phyloP scores from a whole-genome alignment of 1,140 invertebrate genomes.

The Drosophila obscura region DNA sequence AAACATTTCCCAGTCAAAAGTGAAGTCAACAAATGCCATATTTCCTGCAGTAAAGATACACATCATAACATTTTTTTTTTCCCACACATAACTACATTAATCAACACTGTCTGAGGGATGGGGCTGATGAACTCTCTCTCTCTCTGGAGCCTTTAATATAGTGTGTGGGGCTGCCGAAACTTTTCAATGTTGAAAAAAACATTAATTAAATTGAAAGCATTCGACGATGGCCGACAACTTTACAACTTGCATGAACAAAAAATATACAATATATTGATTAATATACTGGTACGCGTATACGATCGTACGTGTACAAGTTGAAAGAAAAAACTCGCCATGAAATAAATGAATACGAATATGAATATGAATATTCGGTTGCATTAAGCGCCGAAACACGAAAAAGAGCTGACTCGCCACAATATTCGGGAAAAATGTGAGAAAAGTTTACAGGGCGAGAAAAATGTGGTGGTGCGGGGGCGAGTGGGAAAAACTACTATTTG shows the following conservation, averaged over 20 bases:
- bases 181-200: slow-evolving; percentile 46
- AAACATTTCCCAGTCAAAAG: too few species aligned
- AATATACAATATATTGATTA: slow-evolving; percentile 36
- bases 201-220: slow-evolving; percentile 78
- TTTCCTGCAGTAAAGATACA: too few species aligned
- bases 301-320: neutral
- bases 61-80: too few species aligned
- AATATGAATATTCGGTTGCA: neutral
- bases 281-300: slow-evolving; percentile 3
- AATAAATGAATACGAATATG: slow-evolving; percentile 29
- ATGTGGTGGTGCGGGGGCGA: neutral
- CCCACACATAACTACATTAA: too few species aligned
- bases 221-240: slow-evolving; percentile 33
- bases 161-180: neutral
- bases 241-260: slow-evolving; percentile 24
- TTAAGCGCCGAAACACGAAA: neutral
- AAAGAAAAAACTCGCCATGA: slow-evolving; percentile 11
- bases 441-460: slow-evolving; percentile 26
- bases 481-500: slow-evolving; percentile 33
- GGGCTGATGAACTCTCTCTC: too few species aligned
- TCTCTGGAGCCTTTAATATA: neutral
- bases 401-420: slow-evolving; percentile 31
- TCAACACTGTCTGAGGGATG: too few species aligned
- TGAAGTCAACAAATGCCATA: too few species aligned
- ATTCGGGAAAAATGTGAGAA: slow-evolving; percentile 32